Conservation (phyloP, 2,888 invertebrate species). For the Calameuta filiformis region DNA sequence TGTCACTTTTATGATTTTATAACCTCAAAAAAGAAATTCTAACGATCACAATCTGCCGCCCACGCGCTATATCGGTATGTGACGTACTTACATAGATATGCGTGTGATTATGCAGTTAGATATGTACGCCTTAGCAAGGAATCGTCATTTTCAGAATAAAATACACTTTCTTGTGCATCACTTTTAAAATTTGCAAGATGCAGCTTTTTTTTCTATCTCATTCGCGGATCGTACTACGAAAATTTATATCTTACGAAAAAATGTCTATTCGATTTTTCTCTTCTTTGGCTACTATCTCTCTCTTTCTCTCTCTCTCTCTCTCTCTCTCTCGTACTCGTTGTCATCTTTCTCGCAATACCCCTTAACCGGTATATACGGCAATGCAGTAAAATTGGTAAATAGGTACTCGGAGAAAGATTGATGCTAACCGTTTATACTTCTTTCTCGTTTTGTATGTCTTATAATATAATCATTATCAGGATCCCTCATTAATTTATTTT, state of each 20-base stretch:
- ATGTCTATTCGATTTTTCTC: not conserved
- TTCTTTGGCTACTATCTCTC: constrained; percentile 2
- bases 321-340: constrained; percentile 12
- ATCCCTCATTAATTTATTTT: no score
- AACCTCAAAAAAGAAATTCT: not conserved
- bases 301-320: constrained; percentile 9
- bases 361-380: no score
- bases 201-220: not conserved
- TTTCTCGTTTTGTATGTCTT: no score
- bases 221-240: no score
- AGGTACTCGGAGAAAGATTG: no score
- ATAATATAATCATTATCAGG: no score
- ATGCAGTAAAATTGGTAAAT: no score
- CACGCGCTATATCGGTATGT: not conserved
- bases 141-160: not conserved
- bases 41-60: not conserved
- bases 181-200: not conserved
- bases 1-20: no score
- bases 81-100: no score
- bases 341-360: not conserved
- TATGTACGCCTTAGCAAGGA: constrained; percentile 5
- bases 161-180: not conserved
- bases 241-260: no score
- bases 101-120: not conserved
- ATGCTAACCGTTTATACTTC: no score